Evolutionary conservation across 1,140 invertebrate genomes (phyloP).

Genomic region (Trichoplusia ni): DNA sequence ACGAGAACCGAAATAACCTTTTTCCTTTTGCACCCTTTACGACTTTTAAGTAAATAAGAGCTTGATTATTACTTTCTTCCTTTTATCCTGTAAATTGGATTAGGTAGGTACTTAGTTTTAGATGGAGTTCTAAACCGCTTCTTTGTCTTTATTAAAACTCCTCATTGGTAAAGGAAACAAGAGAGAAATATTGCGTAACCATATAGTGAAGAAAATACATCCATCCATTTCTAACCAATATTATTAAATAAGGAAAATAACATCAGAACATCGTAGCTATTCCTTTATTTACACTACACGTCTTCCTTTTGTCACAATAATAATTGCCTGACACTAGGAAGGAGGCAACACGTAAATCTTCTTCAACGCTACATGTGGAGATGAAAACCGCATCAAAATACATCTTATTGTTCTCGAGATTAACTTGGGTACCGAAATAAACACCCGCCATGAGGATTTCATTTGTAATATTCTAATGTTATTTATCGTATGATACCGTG

Average conservation of each 20-base stretch:
- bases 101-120: not conserved
- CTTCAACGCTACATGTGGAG: conserved; percentile 11
- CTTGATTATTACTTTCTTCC: not conserved
- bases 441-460: not conserved
- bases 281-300: conserved; percentile 1
- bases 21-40: not conserved
- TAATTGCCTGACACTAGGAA: conserved; percentile 21
- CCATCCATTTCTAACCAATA: too few relatives aligned
- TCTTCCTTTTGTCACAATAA: conserved; percentile 20
- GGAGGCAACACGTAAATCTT: conserved; percentile 14
- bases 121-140: too few relatives aligned
- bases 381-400: conserved; percentile 20
- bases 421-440: not conserved
- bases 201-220: too few relatives aligned
- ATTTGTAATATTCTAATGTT: not conserved
- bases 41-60: not conserved
- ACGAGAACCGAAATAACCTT: not conserved
- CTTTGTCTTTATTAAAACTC: too few relatives aligned
- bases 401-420: conserved; percentile 22
- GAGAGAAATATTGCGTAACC: too few relatives aligned
- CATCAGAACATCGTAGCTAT: conserved; percentile 10
- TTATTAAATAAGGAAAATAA: not conserved
- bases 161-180: too few relatives aligned
- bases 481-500: not conserved
- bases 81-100: not conserved